Conservation (phyloP, 2,888 invertebrate genomes). For the Pristionchus fissidentatus region DNA sequence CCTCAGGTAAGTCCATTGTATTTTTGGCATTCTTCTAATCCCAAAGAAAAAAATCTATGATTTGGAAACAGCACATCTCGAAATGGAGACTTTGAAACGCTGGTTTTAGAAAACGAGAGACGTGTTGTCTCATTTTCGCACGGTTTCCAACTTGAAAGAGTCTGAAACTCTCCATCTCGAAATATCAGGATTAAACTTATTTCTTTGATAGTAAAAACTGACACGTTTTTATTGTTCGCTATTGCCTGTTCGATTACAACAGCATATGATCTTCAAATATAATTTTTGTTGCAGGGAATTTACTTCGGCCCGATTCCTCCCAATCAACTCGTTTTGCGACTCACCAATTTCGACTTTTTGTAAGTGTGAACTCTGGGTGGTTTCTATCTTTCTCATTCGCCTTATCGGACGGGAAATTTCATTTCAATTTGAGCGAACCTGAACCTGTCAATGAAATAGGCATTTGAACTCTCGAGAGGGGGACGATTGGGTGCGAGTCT, state of each 20-base stretch:
- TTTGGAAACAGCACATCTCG: too few species aligned
- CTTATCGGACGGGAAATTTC: constrained; percentile 9
- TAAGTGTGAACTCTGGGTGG: constrained; percentile 51
- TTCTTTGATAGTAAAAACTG: too few species aligned
- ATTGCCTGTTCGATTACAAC: too few species aligned
- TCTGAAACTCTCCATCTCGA: too few species aligned
- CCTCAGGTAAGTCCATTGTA: constrained; percentile 11
- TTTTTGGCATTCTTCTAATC: neutral
- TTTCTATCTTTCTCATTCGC: constrained; percentile 3
- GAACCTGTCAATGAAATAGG: too few species aligned
- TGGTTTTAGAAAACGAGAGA: too few species aligned
- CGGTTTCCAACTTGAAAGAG: too few species aligned
- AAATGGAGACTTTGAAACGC: too few species aligned
- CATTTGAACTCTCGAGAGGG: constrained; percentile 8
- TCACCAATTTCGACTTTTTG: constrained; percentile 67
- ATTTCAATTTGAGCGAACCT: neutral
- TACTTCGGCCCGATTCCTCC: constrained; percentile 65
- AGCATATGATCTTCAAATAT: too few species aligned
- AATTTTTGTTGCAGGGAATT: constrained; percentile 46
- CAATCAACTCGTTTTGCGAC: constrained; percentile 64
- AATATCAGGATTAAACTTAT: too few species aligned
- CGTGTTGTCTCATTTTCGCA: too few species aligned
- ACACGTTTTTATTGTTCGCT: too few species aligned
- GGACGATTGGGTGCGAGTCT: neutral
- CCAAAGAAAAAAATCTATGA: neutral